A percentile compares a stretch with the other conserved stretches of the same genome.
Evolutionary conservation across 2,113 vertebrate genomes (phyloP).

Genomic region (Herpetotheres cachinnans): DNA sequence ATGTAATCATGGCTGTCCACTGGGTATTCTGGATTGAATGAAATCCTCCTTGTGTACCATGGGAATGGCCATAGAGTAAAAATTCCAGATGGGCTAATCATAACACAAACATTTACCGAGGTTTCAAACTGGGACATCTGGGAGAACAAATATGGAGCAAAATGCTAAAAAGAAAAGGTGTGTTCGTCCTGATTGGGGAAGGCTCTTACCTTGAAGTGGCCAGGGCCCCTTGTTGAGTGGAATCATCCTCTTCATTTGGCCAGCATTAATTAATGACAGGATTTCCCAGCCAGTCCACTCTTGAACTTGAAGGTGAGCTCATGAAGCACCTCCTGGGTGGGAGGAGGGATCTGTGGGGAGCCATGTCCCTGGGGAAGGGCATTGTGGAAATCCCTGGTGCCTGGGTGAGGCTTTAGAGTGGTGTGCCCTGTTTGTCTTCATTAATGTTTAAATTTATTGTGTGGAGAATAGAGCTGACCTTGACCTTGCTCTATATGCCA

Average conservation of each 20-base stretch:
- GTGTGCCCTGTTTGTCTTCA: not conserved
- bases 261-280: not conserved
- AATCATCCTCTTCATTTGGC: not conserved
- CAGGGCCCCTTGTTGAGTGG: not conserved
- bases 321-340: not conserved
- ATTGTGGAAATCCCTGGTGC: not conserved
- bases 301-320: not conserved
- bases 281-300: not conserved
- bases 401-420: not conserved
- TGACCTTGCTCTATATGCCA: not conserved
- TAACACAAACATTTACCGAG: not conserved
- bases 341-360: not conserved
- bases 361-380: not conserved
- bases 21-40: conserved; percentile 32
- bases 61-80: not conserved
- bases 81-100: conserved; percentile 5
- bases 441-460: not conserved
- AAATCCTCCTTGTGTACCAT: not conserved
- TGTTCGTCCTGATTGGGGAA: not conserved
- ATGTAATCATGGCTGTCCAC: conserved; percentile 2
- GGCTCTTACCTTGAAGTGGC: not conserved
- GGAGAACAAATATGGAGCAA: not conserved
- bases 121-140: not conserved
- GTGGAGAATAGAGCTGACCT: not conserved
- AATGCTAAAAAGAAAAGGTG: not conserved